Percentiles rank a stretch among this genome's conserved stretches.
Conservation (phyloP, 2,888 invertebrate species). For the Nephrotoma appendiculata region DNA sequence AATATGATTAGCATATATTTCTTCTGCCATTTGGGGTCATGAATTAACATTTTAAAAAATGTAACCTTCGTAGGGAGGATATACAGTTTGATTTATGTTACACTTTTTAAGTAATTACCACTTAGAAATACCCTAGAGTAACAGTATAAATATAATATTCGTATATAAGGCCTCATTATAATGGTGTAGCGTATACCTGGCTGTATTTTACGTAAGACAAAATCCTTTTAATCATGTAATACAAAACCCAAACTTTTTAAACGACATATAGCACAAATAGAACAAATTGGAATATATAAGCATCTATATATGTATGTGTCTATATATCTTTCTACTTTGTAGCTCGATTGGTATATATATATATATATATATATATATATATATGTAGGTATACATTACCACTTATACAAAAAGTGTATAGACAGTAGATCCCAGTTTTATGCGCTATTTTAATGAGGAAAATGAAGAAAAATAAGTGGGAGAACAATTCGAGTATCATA, state of each 20-base stretch:
- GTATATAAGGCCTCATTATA: not conserved
- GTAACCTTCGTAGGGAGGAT: no score
- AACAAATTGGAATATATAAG: not conserved
- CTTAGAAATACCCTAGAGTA: not conserved
- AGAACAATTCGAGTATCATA: not conserved
- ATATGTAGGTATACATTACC: not conserved
- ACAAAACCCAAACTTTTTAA: not conserved
- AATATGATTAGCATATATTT: not conserved
- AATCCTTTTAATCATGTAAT: not conserved
- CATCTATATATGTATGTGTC: not conserved
- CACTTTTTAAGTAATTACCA: not conserved
- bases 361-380: not conserved
- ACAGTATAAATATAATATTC: not conserved
- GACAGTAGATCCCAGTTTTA: not conserved
- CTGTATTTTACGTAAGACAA: not conserved
- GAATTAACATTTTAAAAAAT: no score
- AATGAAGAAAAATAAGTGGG: not conserved
- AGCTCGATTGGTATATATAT: not conserved
- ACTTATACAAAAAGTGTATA: not conserved
- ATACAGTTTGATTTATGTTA: not conserved
- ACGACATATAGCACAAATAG: not conserved
- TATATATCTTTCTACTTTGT: not conserved
- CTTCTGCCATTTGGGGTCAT: not conserved
- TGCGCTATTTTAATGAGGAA: not conserved
- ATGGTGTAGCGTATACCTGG: not conserved